These are phyloP conservation scores for Triplophysa siluroides DNA, from an alignment of 2,113 vertebrate species.

Conservation along the genomic window DNA sequence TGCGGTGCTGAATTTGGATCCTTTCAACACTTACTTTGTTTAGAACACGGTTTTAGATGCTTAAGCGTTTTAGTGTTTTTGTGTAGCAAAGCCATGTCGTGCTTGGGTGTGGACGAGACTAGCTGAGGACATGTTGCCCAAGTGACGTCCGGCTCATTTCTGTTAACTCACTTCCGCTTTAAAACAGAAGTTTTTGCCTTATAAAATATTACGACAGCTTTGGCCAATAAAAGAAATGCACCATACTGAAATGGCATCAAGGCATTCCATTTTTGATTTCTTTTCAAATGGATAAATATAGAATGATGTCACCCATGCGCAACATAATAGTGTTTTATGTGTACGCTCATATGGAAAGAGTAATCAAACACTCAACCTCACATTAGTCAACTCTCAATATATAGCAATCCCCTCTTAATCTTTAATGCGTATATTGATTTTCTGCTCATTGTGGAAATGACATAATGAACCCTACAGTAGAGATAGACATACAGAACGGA, in stretches of 20 bases:
- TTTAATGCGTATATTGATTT: conserved; percentile 75
- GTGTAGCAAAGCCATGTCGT: not conserved
- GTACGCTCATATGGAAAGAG: conserved; percentile 48
- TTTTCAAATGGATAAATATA: not conserved
- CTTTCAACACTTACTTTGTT: not conserved
- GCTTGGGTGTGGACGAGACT: not conserved
- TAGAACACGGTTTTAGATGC: not conserved
- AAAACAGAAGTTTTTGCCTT: not conserved
- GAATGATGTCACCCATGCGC: conserved; percentile 38
- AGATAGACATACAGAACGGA: conserved; percentile 43
- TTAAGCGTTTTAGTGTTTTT: not conserved
- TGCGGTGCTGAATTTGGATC: not conserved
- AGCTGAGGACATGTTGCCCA: not conserved
- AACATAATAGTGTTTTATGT: conserved; percentile 44
- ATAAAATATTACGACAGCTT: not conserved
- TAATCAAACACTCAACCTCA: conserved; percentile 76
- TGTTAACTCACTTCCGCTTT: conserved; percentile 38
- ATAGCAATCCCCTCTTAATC: conserved; percentile 73
- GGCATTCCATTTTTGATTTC: not conserved
- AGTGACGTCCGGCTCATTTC: conserved; percentile 4
- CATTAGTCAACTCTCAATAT: conserved; percentile 66
- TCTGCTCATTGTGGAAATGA: conserved; percentile 68
- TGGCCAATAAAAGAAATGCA: conserved; percentile 9
- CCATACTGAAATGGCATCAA: not conserved
- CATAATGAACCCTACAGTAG: conserved; percentile 65